Evolutionary conservation across 1,140 invertebrate genomes (phyloP).

Genomic region (Trachelipus rathkii): DNA sequence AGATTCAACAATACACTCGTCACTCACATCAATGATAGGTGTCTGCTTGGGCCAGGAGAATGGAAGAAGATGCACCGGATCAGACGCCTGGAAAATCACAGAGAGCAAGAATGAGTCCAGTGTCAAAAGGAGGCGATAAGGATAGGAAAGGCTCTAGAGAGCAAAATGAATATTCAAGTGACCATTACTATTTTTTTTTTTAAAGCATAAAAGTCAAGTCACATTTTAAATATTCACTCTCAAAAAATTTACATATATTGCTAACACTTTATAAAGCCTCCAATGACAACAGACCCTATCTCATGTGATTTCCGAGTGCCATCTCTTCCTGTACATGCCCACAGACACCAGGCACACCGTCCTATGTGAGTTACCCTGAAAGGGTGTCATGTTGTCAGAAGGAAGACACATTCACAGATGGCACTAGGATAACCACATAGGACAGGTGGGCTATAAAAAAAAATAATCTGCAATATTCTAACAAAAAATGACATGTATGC

Average conservation of each 20-base stretch:
- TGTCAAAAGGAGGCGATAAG: not conserved
- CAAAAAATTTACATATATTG: not conserved
- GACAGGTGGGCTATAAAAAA: constrained; percentile 28
- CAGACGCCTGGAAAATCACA: constrained; percentile 16
- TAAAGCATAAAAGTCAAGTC: no score
- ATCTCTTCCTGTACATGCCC: constrained; percentile 20
- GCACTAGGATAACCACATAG: constrained; percentile 40
- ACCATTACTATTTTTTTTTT: no score
- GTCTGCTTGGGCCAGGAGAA: constrained; percentile 12
- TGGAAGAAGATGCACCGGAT: not conserved
- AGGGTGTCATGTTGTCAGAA: constrained; percentile 20
- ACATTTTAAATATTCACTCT: not conserved
- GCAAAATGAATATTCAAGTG: not conserved
- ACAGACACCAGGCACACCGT: constrained; percentile 31
- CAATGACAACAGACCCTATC: constrained; percentile 17
- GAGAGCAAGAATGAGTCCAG: not conserved
- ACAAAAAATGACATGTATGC: no score
- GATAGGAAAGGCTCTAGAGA: not conserved
- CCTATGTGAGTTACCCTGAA: constrained; percentile 36
- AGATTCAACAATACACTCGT: not conserved
- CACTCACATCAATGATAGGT: constrained; percentile 10
- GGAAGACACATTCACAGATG: constrained; percentile 21
- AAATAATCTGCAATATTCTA: no score
- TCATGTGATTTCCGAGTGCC: constrained; percentile 44
- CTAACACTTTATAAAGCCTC: not conserved